A percentile compares a stretch with the other conserved stretches of the same genome.
These are phyloP conservation scores for Halcyon senegalensis DNA, from an alignment of 2,113 vertebrate genomes.

Conservation along the genomic window DNA sequence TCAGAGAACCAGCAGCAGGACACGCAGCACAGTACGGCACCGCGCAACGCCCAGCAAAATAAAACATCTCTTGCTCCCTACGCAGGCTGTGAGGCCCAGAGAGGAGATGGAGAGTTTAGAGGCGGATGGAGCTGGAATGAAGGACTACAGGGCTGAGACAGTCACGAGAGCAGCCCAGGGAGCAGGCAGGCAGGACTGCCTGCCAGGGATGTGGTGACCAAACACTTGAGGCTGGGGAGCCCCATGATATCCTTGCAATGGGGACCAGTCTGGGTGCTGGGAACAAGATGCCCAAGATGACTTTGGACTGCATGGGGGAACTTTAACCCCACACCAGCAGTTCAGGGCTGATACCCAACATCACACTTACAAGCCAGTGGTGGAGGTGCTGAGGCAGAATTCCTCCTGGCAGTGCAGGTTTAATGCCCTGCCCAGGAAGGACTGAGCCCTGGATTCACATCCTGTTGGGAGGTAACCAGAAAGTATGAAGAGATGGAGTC, in stretches of 20 bases:
- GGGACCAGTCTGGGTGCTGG: neutral
- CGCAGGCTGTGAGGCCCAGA: neutral
- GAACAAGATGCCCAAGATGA: neutral
- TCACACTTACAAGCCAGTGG: neutral
- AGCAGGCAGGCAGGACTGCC: neutral
- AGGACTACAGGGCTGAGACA: neutral
- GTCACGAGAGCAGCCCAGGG: neutral
- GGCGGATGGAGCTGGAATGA: neutral
- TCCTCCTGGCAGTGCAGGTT: neutral
- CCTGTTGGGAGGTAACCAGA: neutral
- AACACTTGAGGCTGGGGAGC: neutral
- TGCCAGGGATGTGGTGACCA: neutral
- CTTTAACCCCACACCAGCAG: neutral
- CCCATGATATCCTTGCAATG: rapidly evolving
- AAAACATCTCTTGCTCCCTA: neutral
- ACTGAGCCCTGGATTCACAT: neutral
- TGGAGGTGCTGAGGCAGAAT: rapidly evolving
- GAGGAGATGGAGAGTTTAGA: neutral
- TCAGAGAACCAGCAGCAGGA: neutral
- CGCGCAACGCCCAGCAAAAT: rapidly evolving
- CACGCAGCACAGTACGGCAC: rapidly evolving
- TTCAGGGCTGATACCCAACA: neutral
- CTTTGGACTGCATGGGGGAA: neutral
- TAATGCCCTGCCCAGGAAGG: neutral
- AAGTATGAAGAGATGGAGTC: neutral